Evolutionary conservation across 2,888 invertebrate species (phyloP).

Genomic region (Acrobasis suavella): DNA sequence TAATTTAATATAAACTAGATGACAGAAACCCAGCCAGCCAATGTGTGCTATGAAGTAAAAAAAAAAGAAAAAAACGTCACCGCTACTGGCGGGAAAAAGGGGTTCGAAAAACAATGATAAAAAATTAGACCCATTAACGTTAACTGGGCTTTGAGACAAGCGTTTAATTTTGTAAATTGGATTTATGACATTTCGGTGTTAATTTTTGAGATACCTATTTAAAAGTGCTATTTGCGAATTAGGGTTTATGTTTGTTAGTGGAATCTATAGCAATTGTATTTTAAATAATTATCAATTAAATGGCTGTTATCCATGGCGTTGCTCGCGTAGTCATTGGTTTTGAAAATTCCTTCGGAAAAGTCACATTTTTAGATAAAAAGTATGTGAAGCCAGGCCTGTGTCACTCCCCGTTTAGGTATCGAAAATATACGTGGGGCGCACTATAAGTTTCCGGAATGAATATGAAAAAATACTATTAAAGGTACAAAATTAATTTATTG

Average conservation of each 20-base stretch:
- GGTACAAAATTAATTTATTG: no score
- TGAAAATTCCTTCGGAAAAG: no score
- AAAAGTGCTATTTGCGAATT: slow-evolving; percentile 12
- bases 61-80: slow-evolving; percentile 50
- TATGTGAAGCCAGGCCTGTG: no score
- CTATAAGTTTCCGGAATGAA: no score
- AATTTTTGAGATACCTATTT: slow-evolving; percentile 19
- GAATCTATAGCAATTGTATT: no score
- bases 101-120: slow-evolving; percentile 69
- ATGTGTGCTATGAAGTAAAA: slow-evolving; percentile 64
- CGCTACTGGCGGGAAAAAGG: slow-evolving; percentile 60
- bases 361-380: no score
- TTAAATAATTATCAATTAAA: no score
- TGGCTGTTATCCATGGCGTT: no score
- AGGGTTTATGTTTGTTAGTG: not conserved
- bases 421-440: no score
- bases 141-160: slow-evolving; percentile 72
- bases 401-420: no score
- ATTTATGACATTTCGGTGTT: slow-evolving; percentile 58
- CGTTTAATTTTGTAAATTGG: slow-evolving; percentile 72
- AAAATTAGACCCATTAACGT: slow-evolving; percentile 64
- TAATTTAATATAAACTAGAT: slow-evolving; percentile 81
- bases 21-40: slow-evolving; percentile 76
- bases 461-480: no score
- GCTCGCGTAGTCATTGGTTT: no score